phyloP scores from a whole-genome alignment of 2,888 invertebrate species.

The Drosophila prostipennis region DNA sequence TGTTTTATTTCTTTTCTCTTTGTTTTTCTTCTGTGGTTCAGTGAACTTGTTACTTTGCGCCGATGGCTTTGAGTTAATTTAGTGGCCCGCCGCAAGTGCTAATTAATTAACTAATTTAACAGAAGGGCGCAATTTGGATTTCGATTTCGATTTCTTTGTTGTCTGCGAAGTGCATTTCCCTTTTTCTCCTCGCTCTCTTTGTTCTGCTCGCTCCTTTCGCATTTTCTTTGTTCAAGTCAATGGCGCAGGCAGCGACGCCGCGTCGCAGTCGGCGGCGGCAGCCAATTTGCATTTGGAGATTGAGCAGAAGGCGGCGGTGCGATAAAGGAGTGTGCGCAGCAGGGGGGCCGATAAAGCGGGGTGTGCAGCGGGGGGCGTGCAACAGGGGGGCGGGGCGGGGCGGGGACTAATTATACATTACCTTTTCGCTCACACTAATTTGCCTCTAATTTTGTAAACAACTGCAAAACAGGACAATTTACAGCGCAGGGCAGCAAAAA shows the following conservation, averaged over 20 bases:
- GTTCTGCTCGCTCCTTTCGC: conserved; percentile 35
- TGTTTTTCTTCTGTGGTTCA: conserved; percentile 35
- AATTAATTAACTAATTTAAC: conserved; percentile 23
- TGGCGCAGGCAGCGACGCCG: conserved; percentile 23
- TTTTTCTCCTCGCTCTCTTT: conserved; percentile 27
- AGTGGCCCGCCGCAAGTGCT: conserved; percentile 5
- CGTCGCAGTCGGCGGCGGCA: conserved; percentile 25
- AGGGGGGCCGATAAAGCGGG: neutral
- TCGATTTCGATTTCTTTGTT: conserved; percentile 54
- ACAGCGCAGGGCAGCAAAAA: neutral
- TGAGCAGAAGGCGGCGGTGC: conserved; percentile 14
- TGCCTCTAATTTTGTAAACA: conserved; percentile 3
- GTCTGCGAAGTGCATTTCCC: conserved; percentile 71
- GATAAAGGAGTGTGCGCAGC: conserved; percentile 23
- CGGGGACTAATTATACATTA: conserved; percentile 9
- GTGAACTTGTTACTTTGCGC: conserved; percentile 35
- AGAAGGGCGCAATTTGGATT: conserved; percentile 3
- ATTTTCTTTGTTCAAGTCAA: conserved; percentile 46
- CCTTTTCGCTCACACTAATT: conserved; percentile 1
- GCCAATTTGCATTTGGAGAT: conserved; percentile 37
- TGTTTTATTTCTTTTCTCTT: neutral
- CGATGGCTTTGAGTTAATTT: conserved; percentile 16
- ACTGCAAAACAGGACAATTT: conserved; percentile 7
- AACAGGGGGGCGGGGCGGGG: neutral
- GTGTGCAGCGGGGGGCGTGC: conserved; percentile 1